Evolutionary conservation across 2,888 invertebrate genomes (phyloP), one percentile per base, ranked within the genome.

Genomic region (Alviniconcha strummeri): DNA sequence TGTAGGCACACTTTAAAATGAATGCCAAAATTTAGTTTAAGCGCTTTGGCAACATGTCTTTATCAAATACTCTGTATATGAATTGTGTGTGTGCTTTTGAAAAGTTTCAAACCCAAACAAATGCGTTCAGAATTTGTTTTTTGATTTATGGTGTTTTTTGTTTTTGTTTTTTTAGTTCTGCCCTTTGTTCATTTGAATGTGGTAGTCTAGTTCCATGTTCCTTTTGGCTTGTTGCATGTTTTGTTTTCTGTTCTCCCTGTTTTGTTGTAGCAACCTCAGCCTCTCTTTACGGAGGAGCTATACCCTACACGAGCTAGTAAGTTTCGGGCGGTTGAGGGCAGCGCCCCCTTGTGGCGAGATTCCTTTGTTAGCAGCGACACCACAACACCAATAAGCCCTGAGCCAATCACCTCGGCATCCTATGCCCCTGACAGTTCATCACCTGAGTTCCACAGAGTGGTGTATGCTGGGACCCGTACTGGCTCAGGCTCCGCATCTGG

Each of bases 251-350:
- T 83, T 83, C 71, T 75, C 72, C 19, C 71, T 77, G 57, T 83
- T 85, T 81, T 85, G 74, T 82, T 85, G 57, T 79, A 82, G 82
- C 72, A 71, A 52, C 74, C 75, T 67, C 72, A 81, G 54, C 71
- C 77, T 71, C 72, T 80, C 52, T 85, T 86, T 82, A 83, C 81
- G 15, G 90, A 91, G 84, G 91, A 91, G 84, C 87, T 91, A 74
- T 91, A 90, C 81, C 88, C 88, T n/a, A 88, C 90, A 81, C 89
- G 88, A 79, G 74, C 72, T 36, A 81, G 72, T 74, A 72, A 74
- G 60, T 52, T 60, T 17, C 17, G 11, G 9, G 77, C 76, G 6
- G 19, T 54, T 8, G 75, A 76, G 76, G 7, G 55, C 19, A 5
- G 36, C 19, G 77, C 82, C 15, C 76, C 82, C 4, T 67, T 77